phyloP scores from a whole-genome alignment of 1,140 invertebrate genomes.

The Drosophila sp. region DNA sequence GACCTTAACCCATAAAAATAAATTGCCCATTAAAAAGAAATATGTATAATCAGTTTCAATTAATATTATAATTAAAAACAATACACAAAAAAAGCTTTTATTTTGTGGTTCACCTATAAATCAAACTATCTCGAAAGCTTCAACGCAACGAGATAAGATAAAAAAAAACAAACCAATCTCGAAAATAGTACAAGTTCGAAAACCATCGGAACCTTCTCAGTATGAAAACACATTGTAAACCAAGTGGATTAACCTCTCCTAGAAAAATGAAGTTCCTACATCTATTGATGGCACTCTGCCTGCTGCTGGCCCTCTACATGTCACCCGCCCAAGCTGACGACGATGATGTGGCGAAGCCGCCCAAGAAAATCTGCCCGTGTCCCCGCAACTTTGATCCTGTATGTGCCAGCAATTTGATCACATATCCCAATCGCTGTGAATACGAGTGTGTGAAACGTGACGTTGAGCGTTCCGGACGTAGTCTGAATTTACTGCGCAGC shows the following conservation, averaged over 20 bases:
- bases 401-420: constrained; percentile 83
- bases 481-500: constrained; percentile 49
- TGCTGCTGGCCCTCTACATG: constrained; percentile 43
- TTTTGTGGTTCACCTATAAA: background rate
- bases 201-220: constrained; percentile 38
- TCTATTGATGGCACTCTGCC: constrained; percentile 59
- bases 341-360: background rate
- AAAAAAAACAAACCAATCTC: background rate
- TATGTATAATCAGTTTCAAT: background rate
- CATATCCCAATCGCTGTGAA: constrained; percentile 84
- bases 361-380: constrained; percentile 80
- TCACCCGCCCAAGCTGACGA: constrained; percentile 26
- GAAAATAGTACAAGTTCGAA: background rate
- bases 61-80: background rate
- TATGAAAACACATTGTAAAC: constrained; percentile 39
- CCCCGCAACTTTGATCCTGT: constrained; percentile 83
- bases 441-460: constrained; percentile 80
- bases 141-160: constrained; percentile 58
- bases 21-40: background rate
- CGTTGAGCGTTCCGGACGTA: constrained; percentile 62
- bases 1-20: background rate
- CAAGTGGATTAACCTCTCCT: constrained; percentile 60
- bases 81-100: background rate
- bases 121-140: constrained; percentile 7
- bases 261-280: constrained; percentile 57